Evolutionary conservation across 2,797 vertebrate genomes (phyloP), one percentile per base, ranked within the genome.

Genomic region (Phataginus tricuspis): DNA sequence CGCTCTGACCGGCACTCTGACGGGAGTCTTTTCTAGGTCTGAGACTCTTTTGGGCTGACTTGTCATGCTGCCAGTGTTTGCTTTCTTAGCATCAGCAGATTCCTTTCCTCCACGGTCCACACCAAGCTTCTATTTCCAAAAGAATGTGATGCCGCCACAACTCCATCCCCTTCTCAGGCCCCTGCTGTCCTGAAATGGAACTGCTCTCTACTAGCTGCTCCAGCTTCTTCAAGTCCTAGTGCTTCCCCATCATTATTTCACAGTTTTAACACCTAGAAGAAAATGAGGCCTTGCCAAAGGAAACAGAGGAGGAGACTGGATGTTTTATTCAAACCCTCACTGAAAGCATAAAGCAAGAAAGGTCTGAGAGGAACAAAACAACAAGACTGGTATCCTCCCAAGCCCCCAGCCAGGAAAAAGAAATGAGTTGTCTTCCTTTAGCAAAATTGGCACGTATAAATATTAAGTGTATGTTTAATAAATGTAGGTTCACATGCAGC

Each of bases 291-390:
- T 86, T 83, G 61, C 29, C 23, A 75, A 89, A 89, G 83, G 68
- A 94, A 91, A 82, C 4, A 59, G 53, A 39, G n/a, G 27, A 87
- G n/a, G 37, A 29, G 27, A 68, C 12, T 64, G 59, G 64, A 95
- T 57, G 16, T 66, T 75, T 74, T 86, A 74, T 90, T 92, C 63
- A 88, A 71, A 91, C 27, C 59, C 57, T 66, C 61, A 78, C 51
- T 92, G 83, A 80, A 96, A 82, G 39, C 25, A 74, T 16, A 77
- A 87, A 95, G 29, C 37, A 83, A 90, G 42, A 55, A 83, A 91
- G 23, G 7, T 29, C 39, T 69, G 18, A 69, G 25, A 95, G 71
- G 21, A 93, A 57, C 14, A 63, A 51, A 79, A 91, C n/a, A 78
- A n/a, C 1, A 66, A 77, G 14, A 13, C 31, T 53, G 29, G 49